phyloP scores from a whole-genome alignment of 2,888 invertebrate species.

The Drosophila kanekoi region DNA sequence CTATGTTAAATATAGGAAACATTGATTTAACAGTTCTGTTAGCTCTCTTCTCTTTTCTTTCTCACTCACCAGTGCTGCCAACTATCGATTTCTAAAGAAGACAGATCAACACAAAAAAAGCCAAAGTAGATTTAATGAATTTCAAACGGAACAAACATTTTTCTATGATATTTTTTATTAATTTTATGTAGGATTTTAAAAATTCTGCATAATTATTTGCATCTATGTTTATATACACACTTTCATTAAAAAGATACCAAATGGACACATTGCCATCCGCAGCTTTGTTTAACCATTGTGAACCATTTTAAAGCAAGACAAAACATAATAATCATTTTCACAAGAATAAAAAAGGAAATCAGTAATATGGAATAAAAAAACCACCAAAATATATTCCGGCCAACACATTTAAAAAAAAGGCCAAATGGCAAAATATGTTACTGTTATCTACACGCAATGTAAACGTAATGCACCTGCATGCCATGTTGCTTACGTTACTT shows the following conservation, averaged over 20 bases:
- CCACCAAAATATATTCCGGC: neutral
- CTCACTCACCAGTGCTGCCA: neutral
- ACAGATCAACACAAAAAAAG: too few species aligned
- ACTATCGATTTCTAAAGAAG: neutral
- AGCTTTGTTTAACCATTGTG: too few species aligned
- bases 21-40: slow-evolving; percentile 3
- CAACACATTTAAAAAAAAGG: neutral
- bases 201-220: too few species aligned
- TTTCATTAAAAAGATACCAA: too few species aligned
- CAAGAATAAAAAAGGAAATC: neutral
- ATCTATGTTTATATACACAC: too few species aligned
- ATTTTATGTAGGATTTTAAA: too few species aligned
- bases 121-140: too few species aligned
- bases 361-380: neutral
- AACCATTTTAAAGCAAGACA: too few species aligned
- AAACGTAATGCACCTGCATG: slow-evolving; percentile 4
- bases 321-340: too few species aligned
- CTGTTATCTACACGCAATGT: neutral
- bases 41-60: neutral
- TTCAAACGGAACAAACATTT: too few species aligned
- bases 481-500: slow-evolving; percentile 3
- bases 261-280: too few species aligned
- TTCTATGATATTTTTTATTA: too few species aligned
- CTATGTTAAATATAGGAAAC: slow-evolving; percentile 12
- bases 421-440: neutral